phyloP scores from a whole-genome alignment of 2,113 vertebrate genomes.

The Pelmatolapia mariae region DNA sequence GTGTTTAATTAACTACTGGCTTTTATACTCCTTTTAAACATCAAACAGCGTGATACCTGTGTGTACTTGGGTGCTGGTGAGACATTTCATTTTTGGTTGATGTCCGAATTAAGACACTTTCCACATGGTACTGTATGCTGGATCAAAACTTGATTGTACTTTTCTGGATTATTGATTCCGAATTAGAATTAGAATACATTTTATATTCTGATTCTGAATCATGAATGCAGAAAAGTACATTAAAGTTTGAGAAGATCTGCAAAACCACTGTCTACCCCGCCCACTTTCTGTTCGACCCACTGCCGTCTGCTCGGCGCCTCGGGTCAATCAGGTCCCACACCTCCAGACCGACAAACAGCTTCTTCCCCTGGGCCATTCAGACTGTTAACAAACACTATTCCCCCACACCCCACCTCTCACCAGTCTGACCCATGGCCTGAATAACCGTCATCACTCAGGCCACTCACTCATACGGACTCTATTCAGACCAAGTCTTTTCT shows the following conservation, averaged over 20 bases:
- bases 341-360: neutral
- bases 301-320: neutral
- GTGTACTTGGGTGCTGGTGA: neutral
- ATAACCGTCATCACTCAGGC: neutral
- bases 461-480: neutral
- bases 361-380: neutral
- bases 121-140: neutral
- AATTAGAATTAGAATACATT: neutral
- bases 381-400: neutral
- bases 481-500: neutral
- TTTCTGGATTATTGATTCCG: neutral
- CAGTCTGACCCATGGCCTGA: neutral
- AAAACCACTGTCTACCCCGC: neutral
- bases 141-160: neutral
- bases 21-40: neutral
- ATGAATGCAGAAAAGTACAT: neutral
- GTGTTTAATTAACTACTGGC: neutral
- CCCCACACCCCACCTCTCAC: neutral
- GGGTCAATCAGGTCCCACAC: neutral
- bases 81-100: neutral
- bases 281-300: neutral
- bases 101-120: neutral
- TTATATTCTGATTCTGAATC: neutral
- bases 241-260: neutral
- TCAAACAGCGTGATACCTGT: neutral